Evolutionary conservation across 2,888 invertebrate genomes (phyloP).

Genomic region (Yponomeuta sedellus): DNA sequence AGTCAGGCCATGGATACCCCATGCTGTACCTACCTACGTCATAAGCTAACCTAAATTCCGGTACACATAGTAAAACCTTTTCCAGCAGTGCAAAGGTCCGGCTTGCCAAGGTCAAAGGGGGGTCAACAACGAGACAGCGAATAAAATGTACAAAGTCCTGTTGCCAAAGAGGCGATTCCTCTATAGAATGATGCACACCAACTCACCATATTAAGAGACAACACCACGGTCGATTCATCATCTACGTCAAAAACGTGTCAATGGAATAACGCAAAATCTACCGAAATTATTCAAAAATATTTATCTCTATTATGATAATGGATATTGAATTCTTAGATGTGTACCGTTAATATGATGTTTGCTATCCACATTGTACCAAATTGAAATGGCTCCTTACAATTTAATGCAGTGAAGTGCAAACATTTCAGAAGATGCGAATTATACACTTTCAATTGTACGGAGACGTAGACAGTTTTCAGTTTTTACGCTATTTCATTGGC

Average conservation of each 20-base stretch:
- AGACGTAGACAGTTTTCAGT: not conserved
- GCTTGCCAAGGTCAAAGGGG: constrained; percentile 26
- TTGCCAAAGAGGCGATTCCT: constrained; percentile 48
- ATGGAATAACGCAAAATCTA: not conserved
- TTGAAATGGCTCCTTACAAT: too few species aligned
- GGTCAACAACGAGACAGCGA: too few species aligned
- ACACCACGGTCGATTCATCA: not conserved
- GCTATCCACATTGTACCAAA: too few species aligned
- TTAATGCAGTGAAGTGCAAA: too few species aligned
- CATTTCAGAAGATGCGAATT: too few species aligned
- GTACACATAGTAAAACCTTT: not conserved
- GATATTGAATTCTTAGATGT: too few species aligned
- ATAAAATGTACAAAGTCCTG: constrained; percentile 40
- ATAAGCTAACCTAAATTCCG: too few species aligned
- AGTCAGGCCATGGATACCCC: too few species aligned
- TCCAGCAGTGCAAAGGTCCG: constrained; percentile 46
- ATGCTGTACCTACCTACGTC: too few species aligned
- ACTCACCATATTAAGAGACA: constrained; percentile 45
- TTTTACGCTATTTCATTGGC: not conserved
- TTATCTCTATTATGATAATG: too few species aligned
- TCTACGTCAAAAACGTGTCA: not conserved
- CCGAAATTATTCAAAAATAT: not conserved
- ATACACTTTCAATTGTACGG: too few species aligned
- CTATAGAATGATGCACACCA: constrained; percentile 41
- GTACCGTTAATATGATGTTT: too few species aligned